Percentiles rank a stretch among this genome's conserved stretches.
Evolutionary conservation across 2,888 invertebrate species (phyloP).

Genomic region (Xestia c-nigrum): DNA sequence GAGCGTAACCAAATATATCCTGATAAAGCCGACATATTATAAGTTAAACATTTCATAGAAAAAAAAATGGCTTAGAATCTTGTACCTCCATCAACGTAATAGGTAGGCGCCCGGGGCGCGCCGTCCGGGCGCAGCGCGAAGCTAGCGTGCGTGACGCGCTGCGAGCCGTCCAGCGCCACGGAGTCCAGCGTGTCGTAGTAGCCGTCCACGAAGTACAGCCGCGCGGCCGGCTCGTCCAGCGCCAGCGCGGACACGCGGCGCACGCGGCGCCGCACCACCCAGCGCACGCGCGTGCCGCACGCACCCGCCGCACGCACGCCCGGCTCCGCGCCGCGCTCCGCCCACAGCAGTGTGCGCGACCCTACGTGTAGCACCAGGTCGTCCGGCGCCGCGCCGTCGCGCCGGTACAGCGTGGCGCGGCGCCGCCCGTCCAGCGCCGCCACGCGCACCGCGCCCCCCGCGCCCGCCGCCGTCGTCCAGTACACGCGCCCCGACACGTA

Average conservation of each 20-base stretch:
- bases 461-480: constrained; percentile 90
- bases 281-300: constrained; percentile 90
- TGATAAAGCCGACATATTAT: too few species aligned
- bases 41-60: too few species aligned
- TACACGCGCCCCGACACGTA: constrained; percentile 93
- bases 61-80: too few species aligned
- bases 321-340: constrained; percentile 92
- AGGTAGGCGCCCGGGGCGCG: constrained; percentile 53
- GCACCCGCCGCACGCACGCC: constrained; percentile 92
- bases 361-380: constrained; percentile 93
- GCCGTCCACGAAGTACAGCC: constrained; percentile 96
- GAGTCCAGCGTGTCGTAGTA: constrained; percentile 94
- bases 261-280: constrained; percentile 91
- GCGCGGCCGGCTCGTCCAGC: constrained; percentile 93
- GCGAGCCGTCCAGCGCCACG: constrained; percentile 92
- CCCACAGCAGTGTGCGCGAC: constrained; percentile 92
- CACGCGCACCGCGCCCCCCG: constrained; percentile 82
- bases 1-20: too few species aligned
- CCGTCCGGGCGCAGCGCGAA: constrained; percentile 71
- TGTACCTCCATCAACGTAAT: constrained; percentile 54
- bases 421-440: constrained; percentile 86
- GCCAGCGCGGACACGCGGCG: constrained; percentile 95
- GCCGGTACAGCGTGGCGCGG: constrained; percentile 87
- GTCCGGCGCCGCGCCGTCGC: constrained; percentile 91
- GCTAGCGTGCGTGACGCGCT: constrained; percentile 82